phyloP scores from a whole-genome alignment of 2,888 invertebrate genomes.

The Sisyra nigra region DNA sequence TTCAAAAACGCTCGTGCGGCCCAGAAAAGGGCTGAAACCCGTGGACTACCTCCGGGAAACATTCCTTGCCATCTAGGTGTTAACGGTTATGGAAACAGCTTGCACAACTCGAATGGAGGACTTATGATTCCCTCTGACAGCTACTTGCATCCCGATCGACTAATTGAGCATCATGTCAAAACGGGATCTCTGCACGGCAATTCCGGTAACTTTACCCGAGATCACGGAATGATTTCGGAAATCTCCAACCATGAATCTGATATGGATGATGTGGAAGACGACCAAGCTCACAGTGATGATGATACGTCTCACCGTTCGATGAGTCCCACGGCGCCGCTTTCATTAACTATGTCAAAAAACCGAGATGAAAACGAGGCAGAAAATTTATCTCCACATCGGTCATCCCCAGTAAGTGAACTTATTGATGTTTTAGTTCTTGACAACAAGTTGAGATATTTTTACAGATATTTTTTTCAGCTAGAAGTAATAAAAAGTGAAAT shows the following conservation, averaged over 20 bases:
- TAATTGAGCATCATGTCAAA: slow-evolving; percentile 18
- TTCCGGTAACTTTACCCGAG: too few species aligned
- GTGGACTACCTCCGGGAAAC: slow-evolving; percentile 37
- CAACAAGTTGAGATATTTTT: not conserved
- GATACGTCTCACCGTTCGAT: slow-evolving; percentile 30
- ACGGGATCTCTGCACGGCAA: too few species aligned
- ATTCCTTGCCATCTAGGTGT: slow-evolving; percentile 38
- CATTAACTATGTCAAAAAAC: slow-evolving; percentile 43
- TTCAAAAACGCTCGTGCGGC: slow-evolving; percentile 97
- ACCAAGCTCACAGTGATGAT: slow-evolving; percentile 25
- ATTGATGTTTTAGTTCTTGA: not conserved
- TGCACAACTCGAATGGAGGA: slow-evolving; percentile 37
- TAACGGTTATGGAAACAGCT: slow-evolving; percentile 46
- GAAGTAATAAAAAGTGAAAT: slow-evolving; percentile 21
- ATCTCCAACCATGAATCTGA: slow-evolving; percentile 43
- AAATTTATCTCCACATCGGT: slow-evolving; percentile 17
- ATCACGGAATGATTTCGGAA: slow-evolving; percentile 39
- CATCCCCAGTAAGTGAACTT: slow-evolving; percentile 3
- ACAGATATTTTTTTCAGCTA: slow-evolving; percentile 18
- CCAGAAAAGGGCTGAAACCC: slow-evolving; percentile 76
- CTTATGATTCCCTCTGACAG: slow-evolving; percentile 25
- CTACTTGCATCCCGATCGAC: slow-evolving; percentile 31
- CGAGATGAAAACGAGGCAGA: slow-evolving; percentile 33
- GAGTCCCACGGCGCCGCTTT: slow-evolving; percentile 52
- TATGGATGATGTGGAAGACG: slow-evolving; percentile 49